A percentile compares a stretch with the other conserved stretches of the same genome.
Evolutionary conservation across 30 jellyfish, hydroid and myxozoan genomes (phyloP).

Genomic region (Nemopilema nomurai): DNA sequence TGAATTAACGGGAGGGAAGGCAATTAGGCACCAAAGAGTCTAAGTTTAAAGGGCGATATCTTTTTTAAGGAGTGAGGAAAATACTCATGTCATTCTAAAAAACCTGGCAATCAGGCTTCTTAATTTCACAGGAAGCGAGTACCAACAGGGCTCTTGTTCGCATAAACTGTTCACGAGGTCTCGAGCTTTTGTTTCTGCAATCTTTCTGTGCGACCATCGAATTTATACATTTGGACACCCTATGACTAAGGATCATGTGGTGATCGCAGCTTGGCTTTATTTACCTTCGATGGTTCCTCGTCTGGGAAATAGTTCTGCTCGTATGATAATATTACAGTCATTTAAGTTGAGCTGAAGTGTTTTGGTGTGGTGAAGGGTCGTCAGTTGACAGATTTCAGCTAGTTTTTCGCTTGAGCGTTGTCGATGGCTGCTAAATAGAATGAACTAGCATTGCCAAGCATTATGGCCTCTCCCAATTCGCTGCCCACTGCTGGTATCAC

Average conservation of each 20-base stretch:
- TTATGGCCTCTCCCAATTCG: constrained; percentile 9
- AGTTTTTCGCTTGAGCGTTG: background rate
- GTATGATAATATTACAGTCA: background rate
- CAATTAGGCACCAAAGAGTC: too few relatives aligned
- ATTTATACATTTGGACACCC: constrained; percentile 1
- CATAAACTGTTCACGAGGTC: too few relatives aligned
- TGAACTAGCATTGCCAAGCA: background rate
- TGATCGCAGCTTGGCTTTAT: background rate
- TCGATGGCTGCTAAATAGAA: background rate
- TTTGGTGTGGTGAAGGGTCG: background rate
- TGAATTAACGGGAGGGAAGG: too few relatives aligned
- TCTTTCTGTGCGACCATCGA: background rate
- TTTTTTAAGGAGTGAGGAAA: too few relatives aligned
- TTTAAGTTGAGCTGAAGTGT: background rate
- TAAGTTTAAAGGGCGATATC: too few relatives aligned
- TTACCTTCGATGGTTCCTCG: background rate
- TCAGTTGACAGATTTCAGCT: too few relatives aligned
- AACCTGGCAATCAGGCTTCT: too few relatives aligned
- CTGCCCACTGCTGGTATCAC: background rate
- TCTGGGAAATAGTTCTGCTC: background rate
- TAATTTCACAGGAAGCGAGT: too few relatives aligned
- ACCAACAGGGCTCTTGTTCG: too few relatives aligned
- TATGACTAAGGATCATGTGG: constrained; percentile 12
- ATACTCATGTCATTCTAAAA: too few relatives aligned
- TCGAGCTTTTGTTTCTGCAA: too few relatives aligned